Conservation (phyloP, 2,113 vertebrate genomes). For the Eptesicus fuscus region DNA sequence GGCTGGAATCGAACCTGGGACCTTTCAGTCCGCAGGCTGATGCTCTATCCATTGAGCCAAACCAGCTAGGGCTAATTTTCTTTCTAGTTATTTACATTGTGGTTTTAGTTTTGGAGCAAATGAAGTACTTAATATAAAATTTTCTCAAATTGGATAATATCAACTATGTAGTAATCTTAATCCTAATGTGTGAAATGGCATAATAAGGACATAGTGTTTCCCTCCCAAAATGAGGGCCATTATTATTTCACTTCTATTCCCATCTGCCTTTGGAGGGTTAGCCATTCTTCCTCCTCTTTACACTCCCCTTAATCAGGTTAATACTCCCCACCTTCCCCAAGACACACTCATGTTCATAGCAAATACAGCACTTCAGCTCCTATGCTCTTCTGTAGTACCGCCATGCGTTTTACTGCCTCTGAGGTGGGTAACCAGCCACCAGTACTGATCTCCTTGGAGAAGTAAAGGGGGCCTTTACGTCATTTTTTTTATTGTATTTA, state of each 20-base stretch:
- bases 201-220: neutral
- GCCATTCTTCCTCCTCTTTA: neutral
- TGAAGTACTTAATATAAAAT: neutral
- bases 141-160: neutral
- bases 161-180: neutral
- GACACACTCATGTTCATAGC: neutral
- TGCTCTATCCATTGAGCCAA: too few relatives aligned
- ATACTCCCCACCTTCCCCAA: neutral
- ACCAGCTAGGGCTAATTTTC: neutral
- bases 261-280: neutral
- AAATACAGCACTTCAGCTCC: neutral
- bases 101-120: conserved; percentile 20
- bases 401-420: neutral
- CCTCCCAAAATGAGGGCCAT: neutral
- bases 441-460: neutral
- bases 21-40: too few relatives aligned
- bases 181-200: neutral
- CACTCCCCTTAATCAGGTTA: neutral
- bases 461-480: neutral
- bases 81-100: conserved; percentile 12
- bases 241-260: neutral
- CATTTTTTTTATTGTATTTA: neutral
- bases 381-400: neutral
- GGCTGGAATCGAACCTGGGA: too few relatives aligned
- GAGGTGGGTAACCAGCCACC: neutral